Base-by-base conservation (phyloP, 1,140 invertebrate genomes). In the Stratiolaelaps scimitus region DNA sequence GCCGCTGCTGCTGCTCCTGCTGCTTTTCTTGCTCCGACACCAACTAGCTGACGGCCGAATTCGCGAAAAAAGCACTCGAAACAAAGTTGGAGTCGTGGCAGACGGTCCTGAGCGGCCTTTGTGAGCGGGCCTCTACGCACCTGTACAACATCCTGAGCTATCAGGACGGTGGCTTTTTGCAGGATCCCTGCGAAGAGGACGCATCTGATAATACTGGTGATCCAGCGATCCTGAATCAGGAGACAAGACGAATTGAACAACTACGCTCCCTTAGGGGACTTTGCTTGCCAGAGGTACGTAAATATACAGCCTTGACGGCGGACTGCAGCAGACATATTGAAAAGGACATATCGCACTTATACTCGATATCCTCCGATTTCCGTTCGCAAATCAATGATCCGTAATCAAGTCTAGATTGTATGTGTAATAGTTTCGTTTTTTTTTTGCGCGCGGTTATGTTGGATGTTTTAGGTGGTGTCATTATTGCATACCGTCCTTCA, bases 81-180 rank as follows among this genome's bases (percentile, higher is more conserved):
- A 19, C 53, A 20, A 60, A 60, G 23, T 29, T 60, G 53, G 53
- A 60, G 53, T 29, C 53, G 4, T 60, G 53, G 53, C 26, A 60
- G 10, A 34, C 53, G 17, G 34, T 34, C 10, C 23, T 60, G 53
- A 34, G 23, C 17, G 53, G 53, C 13, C 34, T 60, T 15, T 60
- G 53, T 34, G 53, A 60, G 15, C 26, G 53, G 23, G 23, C 53
- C 2, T 60, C 53, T 5, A 26, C 26, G 1, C 53, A 60, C 10
- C 23, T 60, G 17, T 29, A 60, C 26, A 29, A 34, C 26, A 60
- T 60, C 17, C 23, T 60, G 15, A 60, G 34, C 34, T 60, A 60
- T 60, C 53, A 26, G 4, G 53, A 60, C 10, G 53, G 53, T 1
- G 53, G 53, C 20, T 60, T 26, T 15, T 17, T 60, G 53, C 34